A percentile compares a stretch with the other conserved stretches of the same genome.
Conservation (phyloP, 1,140 invertebrate species). For the Ooceraea biroi region DNA sequence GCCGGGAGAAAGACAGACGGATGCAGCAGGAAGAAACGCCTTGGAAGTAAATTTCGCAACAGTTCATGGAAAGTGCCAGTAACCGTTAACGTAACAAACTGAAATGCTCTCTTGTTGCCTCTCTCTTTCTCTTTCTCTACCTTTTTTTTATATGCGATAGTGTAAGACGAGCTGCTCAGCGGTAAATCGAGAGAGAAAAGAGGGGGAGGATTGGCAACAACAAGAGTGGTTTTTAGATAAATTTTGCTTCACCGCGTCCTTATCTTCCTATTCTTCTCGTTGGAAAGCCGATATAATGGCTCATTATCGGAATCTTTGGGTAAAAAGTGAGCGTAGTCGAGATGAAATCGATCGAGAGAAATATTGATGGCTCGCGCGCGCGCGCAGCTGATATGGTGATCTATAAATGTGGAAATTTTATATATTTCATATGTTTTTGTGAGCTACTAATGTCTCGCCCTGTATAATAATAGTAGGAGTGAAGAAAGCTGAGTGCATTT, state of each 20-base stretch:
- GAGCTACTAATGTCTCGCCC: no score
- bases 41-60: slow-evolving; percentile 61
- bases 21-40: slow-evolving; percentile 27
- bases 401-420: slow-evolving; percentile 52
- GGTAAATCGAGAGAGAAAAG: not conserved
- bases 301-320: slow-evolving; percentile 58
- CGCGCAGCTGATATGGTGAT: not conserved
- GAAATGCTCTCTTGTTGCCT: slow-evolving; percentile 30
- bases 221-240: slow-evolving; percentile 46
- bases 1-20: slow-evolving; percentile 29
- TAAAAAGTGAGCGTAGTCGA: slow-evolving; percentile 21
- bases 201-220: no score
- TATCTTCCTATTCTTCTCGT: slow-evolving; percentile 32
- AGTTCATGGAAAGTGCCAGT: slow-evolving; percentile 56
- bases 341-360: slow-evolving; percentile 17
- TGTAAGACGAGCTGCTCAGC: not conserved
- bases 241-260: slow-evolving; percentile 54
- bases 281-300: slow-evolving; percentile 64
- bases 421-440: no score
- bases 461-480: no score
- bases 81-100: slow-evolving; percentile 54
- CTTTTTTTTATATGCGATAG: not conserved
- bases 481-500: no score
- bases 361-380: slow-evolving; percentile 34
- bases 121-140: not conserved